These are phyloP conservation scores for Pipistrellus kuhlii DNA, from an alignment of 2,797 vertebrate genomes.

Conservation along the genomic window DNA sequence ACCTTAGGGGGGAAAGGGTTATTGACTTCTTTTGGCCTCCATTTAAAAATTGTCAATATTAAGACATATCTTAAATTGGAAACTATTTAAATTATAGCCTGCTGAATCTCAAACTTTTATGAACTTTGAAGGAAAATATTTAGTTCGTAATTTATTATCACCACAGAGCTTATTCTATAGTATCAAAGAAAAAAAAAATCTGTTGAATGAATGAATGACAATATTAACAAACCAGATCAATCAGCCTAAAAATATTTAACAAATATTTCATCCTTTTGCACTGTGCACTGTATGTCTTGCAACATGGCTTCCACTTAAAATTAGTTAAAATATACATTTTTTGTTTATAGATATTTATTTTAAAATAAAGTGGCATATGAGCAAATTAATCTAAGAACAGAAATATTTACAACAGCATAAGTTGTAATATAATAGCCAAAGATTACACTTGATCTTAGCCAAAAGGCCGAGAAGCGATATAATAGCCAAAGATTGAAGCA, in stretches of 20 bases:
- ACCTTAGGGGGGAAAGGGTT: background rate
- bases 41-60: constrained; percentile 37
- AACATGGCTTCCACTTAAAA: constrained; percentile 50
- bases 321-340: constrained; percentile 36
- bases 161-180: background rate
- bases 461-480: no score
- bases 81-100: constrained; percentile 4
- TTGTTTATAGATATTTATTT: constrained; percentile 20
- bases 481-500: background rate
- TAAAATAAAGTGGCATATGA: background rate
- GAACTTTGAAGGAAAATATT: constrained; percentile 17
- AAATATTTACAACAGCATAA: background rate
- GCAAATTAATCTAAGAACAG: background rate
- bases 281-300: background rate
- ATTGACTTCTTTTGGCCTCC: background rate
- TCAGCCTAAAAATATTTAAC: constrained; percentile 18
- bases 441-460: no score
- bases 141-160: background rate
- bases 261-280: background rate
- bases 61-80: constrained; percentile 1
- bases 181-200: background rate
- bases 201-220: constrained; percentile 4
- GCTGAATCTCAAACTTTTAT: constrained; percentile 11
- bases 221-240: constrained; percentile 37
- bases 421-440: background rate